Evolutionary conservation across 2,113 vertebrate species (phyloP), one percentile per base, ranked within the genome.

Genomic region (Raphicerus campestris): DNA sequence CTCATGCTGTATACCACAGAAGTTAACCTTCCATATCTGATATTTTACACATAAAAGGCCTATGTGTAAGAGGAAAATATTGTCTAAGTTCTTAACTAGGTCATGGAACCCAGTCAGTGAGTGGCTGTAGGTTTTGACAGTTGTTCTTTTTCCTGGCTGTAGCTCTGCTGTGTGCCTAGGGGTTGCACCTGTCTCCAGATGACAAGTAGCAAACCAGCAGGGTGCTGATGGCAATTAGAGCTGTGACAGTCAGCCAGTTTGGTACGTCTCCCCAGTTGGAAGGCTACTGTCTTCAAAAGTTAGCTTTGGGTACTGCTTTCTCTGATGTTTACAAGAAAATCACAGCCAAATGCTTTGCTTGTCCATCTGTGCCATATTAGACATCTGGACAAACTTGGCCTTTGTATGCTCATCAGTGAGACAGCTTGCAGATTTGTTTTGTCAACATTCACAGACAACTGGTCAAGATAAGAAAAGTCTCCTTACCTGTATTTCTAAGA

Each of bases 321-420:
- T 97, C 89, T 97, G 94, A 93, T 88, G 90, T 98, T 97, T 97
- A 98, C 91, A 97, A 97, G 87, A 86, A 95, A 96, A 84, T 32
- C 42, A 83, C 49, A 95, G 96, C 98, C 97, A 98, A 98, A 91
- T 96, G 80, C 53, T 63, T 98, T 5, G 75, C 85, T 35, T 85
- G 92, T 85, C 98, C 97, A 98, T 98, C 98, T 96, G 98, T 97
- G 96, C 94, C 91, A n/a, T 90, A 92, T 97, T 97, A 97, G 98
- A 97, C 98, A 98, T 98, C 98, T 98, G 98, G 92, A 92, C 94
- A 82, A 92, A 93, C 32, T 97, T 97, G 97, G 97, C 96, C 84
- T 49, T 95, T 39, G 13, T 92, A 56, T 13, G 6, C 49, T 84
- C 61, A 80, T 96, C 80, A 78, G 28, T 1, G 1, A 97, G 97